Percentiles rank a stretch among this genome's conserved stretches.
Conservation (phyloP, 2,113 vertebrate genomes). For the Oryzias javanicus region DNA sequence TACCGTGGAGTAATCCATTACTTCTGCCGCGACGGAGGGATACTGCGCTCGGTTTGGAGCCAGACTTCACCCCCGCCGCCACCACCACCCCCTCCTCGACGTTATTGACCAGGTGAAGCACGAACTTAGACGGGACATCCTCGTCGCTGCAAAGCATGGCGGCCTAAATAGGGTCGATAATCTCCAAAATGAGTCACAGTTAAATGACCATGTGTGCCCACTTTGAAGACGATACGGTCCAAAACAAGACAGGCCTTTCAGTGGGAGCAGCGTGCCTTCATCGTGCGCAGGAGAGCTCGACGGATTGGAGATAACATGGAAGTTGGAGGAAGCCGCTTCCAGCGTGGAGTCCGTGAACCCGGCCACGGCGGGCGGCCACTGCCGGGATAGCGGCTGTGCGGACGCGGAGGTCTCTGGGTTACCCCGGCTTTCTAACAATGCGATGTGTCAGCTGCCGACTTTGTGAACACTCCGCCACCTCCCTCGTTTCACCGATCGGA, state of each 20-base stretch:
- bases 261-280: constrained; percentile 57
- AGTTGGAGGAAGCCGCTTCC: constrained; percentile 1
- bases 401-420: constrained; percentile 64
- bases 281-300: constrained; percentile 30
- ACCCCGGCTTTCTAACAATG: constrained; percentile 64
- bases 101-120: constrained; percentile 66
- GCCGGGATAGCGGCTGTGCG: constrained; percentile 63
- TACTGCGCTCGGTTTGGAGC: constrained; percentile 40
- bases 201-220: constrained; percentile 45
- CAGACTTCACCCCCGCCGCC: background rate
- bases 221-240: constrained; percentile 53
- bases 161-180: constrained; percentile 66
- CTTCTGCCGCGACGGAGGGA: constrained; percentile 56
- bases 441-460: constrained; percentile 65
- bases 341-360: constrained; percentile 31
- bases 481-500: constrained; percentile 8
- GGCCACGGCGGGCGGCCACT: constrained; percentile 49
- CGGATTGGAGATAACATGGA: constrained; percentile 15
- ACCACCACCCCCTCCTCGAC: constrained; percentile 33
- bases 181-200: constrained; percentile 51
- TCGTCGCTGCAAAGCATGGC: constrained; percentile 57
- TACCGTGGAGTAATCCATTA: constrained; percentile 45
- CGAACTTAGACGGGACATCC: constrained; percentile 73
- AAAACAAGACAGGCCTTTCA: constrained; percentile 45
- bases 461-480: constrained; percentile 19